phyloP scores from a whole-genome alignment of 2,888 invertebrate species.

The Margaritifera margaritifera region DNA sequence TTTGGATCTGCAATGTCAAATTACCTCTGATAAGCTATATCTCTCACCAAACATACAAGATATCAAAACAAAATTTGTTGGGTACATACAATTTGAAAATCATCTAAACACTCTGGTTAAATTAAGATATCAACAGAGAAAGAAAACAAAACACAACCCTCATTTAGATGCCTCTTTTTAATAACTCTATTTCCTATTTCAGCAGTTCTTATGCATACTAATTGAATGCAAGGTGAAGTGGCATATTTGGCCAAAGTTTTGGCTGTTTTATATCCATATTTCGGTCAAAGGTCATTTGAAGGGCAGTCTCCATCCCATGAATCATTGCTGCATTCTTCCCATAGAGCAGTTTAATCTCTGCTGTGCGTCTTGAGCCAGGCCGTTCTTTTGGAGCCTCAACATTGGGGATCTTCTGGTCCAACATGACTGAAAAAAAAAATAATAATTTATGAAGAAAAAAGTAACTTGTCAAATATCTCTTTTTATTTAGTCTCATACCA shows the following conservation, averaged over 20 bases:
- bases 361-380: slow-evolving; percentile 64
- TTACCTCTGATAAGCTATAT: too few species aligned
- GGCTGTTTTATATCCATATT: slow-evolving; percentile 79
- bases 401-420: slow-evolving; percentile 35
- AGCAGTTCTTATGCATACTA: slow-evolving; percentile 1
- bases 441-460: not conserved
- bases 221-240: slow-evolving; percentile 75
- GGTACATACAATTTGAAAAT: too few species aligned
- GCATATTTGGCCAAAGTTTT: slow-evolving; percentile 83
- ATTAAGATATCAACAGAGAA: too few species aligned
- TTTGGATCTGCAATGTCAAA: too few species aligned
- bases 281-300: slow-evolving; percentile 80
- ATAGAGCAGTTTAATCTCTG: slow-evolving; percentile 76
- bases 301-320: slow-evolving; percentile 82
- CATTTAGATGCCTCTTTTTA: too few species aligned
- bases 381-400: slow-evolving; percentile 63
- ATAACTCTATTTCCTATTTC: too few species aligned
- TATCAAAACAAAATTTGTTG: too few species aligned
- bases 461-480: too few species aligned
- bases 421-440: not conserved
- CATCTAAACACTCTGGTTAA: too few species aligned
- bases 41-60: too few species aligned
- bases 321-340: slow-evolving; percentile 80
- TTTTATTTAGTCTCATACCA: too few species aligned
- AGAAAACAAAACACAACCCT: too few species aligned